Conservation (phyloP, 2,888 invertebrate genomes). For the Heteropelma amictum region DNA sequence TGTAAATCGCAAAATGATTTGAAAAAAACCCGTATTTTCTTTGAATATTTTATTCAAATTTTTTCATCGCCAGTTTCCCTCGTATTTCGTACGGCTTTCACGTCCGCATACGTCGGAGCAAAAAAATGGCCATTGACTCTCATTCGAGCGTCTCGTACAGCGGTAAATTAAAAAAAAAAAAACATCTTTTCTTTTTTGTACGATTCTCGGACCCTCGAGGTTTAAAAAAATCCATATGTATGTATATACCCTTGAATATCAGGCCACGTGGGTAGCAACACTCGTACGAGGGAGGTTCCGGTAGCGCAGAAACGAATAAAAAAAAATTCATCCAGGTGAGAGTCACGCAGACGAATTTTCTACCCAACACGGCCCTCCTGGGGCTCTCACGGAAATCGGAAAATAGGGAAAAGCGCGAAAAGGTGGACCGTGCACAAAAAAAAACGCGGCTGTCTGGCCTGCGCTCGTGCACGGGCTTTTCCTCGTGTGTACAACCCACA, state of each 20-base stretch:
- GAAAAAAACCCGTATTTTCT: background rate
- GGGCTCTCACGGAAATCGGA: conserved; percentile 40
- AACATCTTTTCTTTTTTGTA: background rate
- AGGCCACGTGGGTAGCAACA: background rate
- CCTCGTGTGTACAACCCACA: background rate
- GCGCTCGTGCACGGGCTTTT: background rate
- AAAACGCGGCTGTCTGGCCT: background rate
- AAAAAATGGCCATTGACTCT: too few relatives aligned
- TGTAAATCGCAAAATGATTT: background rate
- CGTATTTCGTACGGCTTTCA: background rate
- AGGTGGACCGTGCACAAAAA: conserved; percentile 4
- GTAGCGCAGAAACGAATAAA: background rate
- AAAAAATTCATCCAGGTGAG: conserved; percentile 31
- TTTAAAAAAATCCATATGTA: background rate
- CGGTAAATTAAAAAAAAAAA: background rate
- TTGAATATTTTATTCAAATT: background rate
- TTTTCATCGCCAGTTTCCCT: background rate
- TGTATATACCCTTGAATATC: background rate
- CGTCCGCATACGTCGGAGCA: background rate
- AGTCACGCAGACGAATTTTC: conserved; percentile 40
- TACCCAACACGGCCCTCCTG: conserved; percentile 13
- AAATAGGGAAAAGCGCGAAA: conserved; percentile 19
- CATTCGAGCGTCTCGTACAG: background rate
- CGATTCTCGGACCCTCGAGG: background rate
- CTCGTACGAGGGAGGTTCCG: conserved; percentile 3